Conservation (phyloP, 2,888 invertebrate genomes). For the Phaonia tiefii region DNA sequence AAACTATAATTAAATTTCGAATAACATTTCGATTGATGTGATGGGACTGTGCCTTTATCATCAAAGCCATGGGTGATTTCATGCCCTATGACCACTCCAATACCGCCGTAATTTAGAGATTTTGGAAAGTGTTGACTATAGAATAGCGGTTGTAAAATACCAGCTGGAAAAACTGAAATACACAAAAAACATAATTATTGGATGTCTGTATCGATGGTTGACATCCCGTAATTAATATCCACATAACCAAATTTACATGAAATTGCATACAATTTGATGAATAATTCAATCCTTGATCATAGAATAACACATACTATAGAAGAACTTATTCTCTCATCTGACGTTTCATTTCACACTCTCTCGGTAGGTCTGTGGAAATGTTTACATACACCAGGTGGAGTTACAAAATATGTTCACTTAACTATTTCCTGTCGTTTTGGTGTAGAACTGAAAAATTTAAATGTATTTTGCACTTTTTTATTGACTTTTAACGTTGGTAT, state of each 20-base stretch:
- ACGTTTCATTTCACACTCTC: too few relatives aligned
- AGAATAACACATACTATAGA: too few relatives aligned
- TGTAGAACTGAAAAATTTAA: too few relatives aligned
- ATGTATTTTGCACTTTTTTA: too few relatives aligned
- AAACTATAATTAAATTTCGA: neutral
- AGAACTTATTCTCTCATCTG: too few relatives aligned
- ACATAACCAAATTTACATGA: neutral
- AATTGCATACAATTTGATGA: neutral
- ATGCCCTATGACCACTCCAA: conserved; percentile 92
- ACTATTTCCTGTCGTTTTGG: too few relatives aligned
- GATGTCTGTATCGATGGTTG: neutral
- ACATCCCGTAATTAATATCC: neutral
- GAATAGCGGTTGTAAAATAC: conserved; percentile 91
- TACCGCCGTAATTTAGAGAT: conserved; percentile 91
- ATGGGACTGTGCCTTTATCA: conserved; percentile 86
- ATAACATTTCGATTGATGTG: neutral
- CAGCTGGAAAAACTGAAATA: conserved; percentile 89
- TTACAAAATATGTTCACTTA: too few relatives aligned
- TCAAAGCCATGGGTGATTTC: conserved; percentile 93
- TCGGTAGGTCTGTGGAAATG: too few relatives aligned
- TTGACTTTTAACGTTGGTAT: too few relatives aligned
- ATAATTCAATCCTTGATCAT: too few relatives aligned
- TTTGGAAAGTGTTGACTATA: conserved; percentile 92
- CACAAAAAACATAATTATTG: neutral
- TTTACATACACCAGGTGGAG: too few relatives aligned